Evolutionary conservation across 1,140 invertebrate species (phyloP).

Genomic region (Prorops nasuta): DNA sequence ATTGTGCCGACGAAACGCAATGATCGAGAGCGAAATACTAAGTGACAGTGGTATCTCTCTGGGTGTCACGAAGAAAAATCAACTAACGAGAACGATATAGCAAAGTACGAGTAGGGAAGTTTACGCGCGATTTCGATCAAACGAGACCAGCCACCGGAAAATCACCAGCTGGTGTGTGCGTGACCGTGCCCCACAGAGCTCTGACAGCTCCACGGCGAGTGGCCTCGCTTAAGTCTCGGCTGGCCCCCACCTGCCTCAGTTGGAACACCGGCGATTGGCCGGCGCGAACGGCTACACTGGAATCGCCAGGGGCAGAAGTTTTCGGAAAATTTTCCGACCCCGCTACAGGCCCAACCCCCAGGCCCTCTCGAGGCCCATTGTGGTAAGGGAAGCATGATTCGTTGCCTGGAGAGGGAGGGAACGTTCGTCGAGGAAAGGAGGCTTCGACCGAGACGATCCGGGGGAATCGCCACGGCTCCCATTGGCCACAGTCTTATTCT

Average conservation of each 20-base stretch:
- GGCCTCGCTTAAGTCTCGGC: slow-evolving; percentile 56
- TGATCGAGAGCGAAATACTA: not conserved
- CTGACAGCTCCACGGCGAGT: slow-evolving; percentile 58
- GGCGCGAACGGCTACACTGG: slow-evolving; percentile 43
- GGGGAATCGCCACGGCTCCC: slow-evolving; percentile 5
- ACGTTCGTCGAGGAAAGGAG: slow-evolving; percentile 13
- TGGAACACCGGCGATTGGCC: slow-evolving; percentile 44
- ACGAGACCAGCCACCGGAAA: slow-evolving; percentile 38
- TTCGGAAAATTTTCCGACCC: slow-evolving; percentile 49
- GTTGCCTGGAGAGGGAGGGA: slow-evolving; percentile 32
- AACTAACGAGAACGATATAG: slow-evolving; percentile 1
- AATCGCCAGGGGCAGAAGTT: slow-evolving; percentile 44
- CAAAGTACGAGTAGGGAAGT: not conserved
- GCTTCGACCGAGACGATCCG: slow-evolving; percentile 2
- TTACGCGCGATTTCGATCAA: slow-evolving; percentile 8
- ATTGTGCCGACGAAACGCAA: slow-evolving; percentile 1
- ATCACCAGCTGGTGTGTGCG: slow-evolving; percentile 45
- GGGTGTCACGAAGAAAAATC: not conserved
- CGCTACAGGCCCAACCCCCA: slow-evolving; percentile 28
- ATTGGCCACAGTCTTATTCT: no score
- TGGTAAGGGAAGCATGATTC: slow-evolving; percentile 30
- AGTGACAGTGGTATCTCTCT: not conserved
- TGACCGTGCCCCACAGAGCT: slow-evolving; percentile 58
- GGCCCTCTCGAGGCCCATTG: slow-evolving; percentile 15
- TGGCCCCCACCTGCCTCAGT: slow-evolving; percentile 43